Evolutionary conservation across 1,140 invertebrate species (phyloP), one percentile per base, ranked within the genome.

Genomic region (Drosophila virilis): DNA sequence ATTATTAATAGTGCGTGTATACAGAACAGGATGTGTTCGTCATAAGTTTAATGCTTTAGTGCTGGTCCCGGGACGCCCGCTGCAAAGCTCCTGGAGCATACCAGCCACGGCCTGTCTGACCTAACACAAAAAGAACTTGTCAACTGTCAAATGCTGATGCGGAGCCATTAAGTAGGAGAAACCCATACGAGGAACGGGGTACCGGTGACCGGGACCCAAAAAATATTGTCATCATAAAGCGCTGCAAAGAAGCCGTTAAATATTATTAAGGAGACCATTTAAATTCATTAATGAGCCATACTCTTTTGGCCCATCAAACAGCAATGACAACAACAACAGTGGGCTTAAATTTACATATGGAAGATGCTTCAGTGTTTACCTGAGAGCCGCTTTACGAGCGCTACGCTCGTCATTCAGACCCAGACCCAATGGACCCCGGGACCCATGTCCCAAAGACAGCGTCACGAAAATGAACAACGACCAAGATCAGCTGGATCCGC

Each of bases 231-330:
- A 90, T 88, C 90, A 91, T 91, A 91, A 91, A 91, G 86, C 86
- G 85, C 70, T 91, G 90, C 90, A 90, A 85, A 83, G 90, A 86
- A 89, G 90, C 90, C 90, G 90, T 91, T 91, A 91, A 91, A 91
- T 91, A 91, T 91, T 91, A 91, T 89, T 89, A 91, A 91, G 86
- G 88, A 90, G 84, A 83, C 90, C 83, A 91, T 91, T 91, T 91
- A 91, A 91, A 91, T 89, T 90, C 90, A 91, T 91, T 91, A 91
- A 91, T 91, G 90, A 91, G 90, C 82, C 67, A 74, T 55, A 78
- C 72, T 79, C 73, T 52, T 62, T 40, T 59, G 28, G 57, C 32
- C 51, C 42, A 54, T 52, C 57, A 60, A 40, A 67, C 77, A 37
- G 77, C 42, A 59, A 17, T 59, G 40, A 42, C 38, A 57, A 42